Percentiles rank a stretch among this genome's conserved stretches.
Conservation (phyloP, 2,797 vertebrate genomes). For the Pipistrellus kuhlii region DNA sequence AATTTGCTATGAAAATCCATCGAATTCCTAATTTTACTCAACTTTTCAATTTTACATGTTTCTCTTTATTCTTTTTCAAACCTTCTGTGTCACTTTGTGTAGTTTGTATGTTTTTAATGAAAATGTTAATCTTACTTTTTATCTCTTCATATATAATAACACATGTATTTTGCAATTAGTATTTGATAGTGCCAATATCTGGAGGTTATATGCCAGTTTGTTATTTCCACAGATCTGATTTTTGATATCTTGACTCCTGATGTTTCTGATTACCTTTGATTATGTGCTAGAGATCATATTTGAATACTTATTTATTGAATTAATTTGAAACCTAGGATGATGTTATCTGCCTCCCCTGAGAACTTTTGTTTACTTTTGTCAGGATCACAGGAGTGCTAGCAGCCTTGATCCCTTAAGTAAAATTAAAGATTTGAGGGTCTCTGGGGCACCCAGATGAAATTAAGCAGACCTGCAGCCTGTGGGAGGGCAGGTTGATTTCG, state of each 20-base stretch:
- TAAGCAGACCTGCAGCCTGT: not conserved
- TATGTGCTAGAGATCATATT: not conserved
- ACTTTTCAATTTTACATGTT: not conserved
- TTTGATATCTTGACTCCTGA: not conserved
- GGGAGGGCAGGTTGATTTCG: not conserved
- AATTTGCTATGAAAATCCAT: not conserved
- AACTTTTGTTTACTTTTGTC: not conserved
- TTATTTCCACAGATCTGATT: not conserved
- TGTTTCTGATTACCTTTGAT: not conserved
- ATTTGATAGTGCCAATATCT: not conserved
- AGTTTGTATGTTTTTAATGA: not conserved
- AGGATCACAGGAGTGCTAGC: not conserved
- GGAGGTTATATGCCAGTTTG: not conserved
- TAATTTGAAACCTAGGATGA: not conserved
- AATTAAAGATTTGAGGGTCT: not conserved
- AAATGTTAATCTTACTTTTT: not conserved
- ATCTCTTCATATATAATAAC: not conserved
- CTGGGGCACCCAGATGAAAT: not conserved
- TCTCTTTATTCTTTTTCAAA: not conserved
- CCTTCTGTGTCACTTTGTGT: not conserved
- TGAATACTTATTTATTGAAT: not conserved
- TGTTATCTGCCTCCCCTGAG: not conserved
- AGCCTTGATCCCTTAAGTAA: not conserved
- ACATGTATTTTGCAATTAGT: not conserved
- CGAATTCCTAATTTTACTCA: constrained; percentile 38